Evolutionary conservation across 2,113 vertebrate genomes (phyloP).

Genomic region (Nyctereutes procyonoides): DNA sequence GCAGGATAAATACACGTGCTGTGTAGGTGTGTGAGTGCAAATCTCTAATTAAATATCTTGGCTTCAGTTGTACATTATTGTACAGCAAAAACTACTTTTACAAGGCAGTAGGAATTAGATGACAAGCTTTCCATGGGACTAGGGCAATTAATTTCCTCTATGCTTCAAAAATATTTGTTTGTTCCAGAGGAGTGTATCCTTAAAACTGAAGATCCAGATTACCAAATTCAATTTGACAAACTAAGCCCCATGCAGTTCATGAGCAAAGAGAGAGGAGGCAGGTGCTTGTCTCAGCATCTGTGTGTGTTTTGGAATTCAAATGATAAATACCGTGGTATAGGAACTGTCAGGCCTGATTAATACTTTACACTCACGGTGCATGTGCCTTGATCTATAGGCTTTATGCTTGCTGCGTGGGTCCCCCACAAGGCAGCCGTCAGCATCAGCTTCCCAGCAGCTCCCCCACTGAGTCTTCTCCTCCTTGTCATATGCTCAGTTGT

Average conservation of each 20-base stretch:
- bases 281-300: slow-evolving; percentile 67
- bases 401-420: slow-evolving; percentile 64
- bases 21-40: neutral
- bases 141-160: neutral
- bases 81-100: neutral
- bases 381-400: slow-evolving; percentile 80
- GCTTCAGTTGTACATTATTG: neutral
- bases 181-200: neutral
- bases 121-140: neutral
- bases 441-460: slow-evolving; percentile 44
- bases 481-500: slow-evolving; percentile 33
- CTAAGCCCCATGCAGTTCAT: neutral
- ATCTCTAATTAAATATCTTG: neutral
- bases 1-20: neutral
- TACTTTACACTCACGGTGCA: slow-evolving; percentile 77
- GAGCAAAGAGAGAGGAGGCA: neutral
- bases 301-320: slow-evolving; percentile 68
- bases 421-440: slow-evolving; percentile 79
- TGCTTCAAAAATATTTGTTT: slow-evolving; percentile 25
- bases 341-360: slow-evolving; percentile 82
- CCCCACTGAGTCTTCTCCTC: slow-evolving; percentile 59
- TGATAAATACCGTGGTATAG: slow-evolving; percentile 81
- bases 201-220: slow-evolving; percentile 1
- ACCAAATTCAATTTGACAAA: neutral
- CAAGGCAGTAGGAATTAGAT: neutral